Evolutionary conservation across 2,888 invertebrate genomes (phyloP).

Genomic region (Agapetus fuscipes): DNA sequence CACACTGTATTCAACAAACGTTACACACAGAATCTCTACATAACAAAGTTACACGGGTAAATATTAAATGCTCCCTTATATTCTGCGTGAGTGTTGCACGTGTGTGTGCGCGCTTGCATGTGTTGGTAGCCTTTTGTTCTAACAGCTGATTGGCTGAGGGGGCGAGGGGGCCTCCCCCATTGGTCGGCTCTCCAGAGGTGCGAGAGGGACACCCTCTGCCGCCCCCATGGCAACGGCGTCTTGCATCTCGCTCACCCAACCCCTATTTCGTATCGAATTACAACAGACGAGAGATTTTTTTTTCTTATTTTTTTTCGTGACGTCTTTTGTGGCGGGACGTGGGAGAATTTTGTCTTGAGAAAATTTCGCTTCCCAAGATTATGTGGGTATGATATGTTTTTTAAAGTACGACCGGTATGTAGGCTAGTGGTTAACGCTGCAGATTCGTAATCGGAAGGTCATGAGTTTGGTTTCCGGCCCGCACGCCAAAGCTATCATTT

Average conservation of each 20-base stretch:
- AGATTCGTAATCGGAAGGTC: too few relatives aligned
- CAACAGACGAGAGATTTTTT: constrained; percentile 4
- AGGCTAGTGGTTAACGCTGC: too few relatives aligned
- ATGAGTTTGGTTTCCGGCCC: too few relatives aligned
- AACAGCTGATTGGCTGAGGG: constrained; percentile 49
- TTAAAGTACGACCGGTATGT: too few relatives aligned
- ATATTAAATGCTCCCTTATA: too few relatives aligned
- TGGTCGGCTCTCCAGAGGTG: constrained; percentile 49
- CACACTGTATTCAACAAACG: too few relatives aligned
- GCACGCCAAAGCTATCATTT: too few relatives aligned
- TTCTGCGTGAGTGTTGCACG: too few relatives aligned
- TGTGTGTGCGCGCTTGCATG: constrained; percentile 5
- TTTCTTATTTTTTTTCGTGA: constrained; percentile 7
- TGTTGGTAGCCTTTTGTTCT: constrained; percentile 39
- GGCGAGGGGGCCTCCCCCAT: constrained; percentile 50
- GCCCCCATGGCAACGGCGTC: constrained; percentile 2
- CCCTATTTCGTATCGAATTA: constrained; percentile 17
- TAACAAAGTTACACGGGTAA: too few relatives aligned
- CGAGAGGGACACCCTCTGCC: constrained; percentile 39
- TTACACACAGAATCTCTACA: too few relatives aligned
- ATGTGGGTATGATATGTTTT: too few relatives aligned
- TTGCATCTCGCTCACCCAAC: not conserved
- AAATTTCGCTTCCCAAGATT: too few relatives aligned
- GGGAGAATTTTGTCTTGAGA: constrained; percentile 12
- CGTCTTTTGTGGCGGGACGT: constrained; percentile 10